Evolutionary conservation across 2,888 invertebrate species (phyloP), one percentile per base, ranked within the genome.

Genomic region (Ormyrus nitidulus): DNA sequence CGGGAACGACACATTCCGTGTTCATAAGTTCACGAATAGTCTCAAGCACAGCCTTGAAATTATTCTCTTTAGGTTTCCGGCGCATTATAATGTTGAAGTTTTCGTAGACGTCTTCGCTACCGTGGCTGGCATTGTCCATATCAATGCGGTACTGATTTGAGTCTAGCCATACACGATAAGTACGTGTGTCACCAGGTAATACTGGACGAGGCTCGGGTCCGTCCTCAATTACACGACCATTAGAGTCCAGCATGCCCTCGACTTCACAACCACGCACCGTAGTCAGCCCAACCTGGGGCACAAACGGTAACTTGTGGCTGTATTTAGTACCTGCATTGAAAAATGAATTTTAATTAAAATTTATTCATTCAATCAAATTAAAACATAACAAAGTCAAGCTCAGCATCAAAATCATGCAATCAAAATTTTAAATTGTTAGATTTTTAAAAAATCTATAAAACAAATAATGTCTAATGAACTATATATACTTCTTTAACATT

Each of bases 11-110:
- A 89, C 98, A 99, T 90, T 98, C 97, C 0, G 99, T 99, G 90
- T 99, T 99, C 98, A 99, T 99, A 84, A 99, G 93, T 91, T 99
- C 98, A 3, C 99, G 93, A 81, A 99, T 99, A 0, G 99, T 99
- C 91, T 99, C 99, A 85, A 99, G 91, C 0, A 99, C 99, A 0
- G 99, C 99, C 91, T 99, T 99, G 91, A 99, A 99, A 91, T 99
- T 99, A 90, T 99, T 99, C 91, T 99, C 99, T 88, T 99, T 99
- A 0, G 99, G 99, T 90, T 99, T 99, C n/a, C 99, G 93, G 56
- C 99, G 93, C 94, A 99, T 96, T 79, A 99, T 94, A 72, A 99
- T 95, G 90, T 99, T 99, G 91, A 99, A 99, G 10, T 96, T 95
- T 87, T 96, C 96, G 90, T 97, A 97, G 0, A 97, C 95, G 89